Evolutionary conservation across 1,140 invertebrate genomes (phyloP), one percentile per base, ranked within the genome.

Genomic region (Drosophila bipectinata): DNA sequence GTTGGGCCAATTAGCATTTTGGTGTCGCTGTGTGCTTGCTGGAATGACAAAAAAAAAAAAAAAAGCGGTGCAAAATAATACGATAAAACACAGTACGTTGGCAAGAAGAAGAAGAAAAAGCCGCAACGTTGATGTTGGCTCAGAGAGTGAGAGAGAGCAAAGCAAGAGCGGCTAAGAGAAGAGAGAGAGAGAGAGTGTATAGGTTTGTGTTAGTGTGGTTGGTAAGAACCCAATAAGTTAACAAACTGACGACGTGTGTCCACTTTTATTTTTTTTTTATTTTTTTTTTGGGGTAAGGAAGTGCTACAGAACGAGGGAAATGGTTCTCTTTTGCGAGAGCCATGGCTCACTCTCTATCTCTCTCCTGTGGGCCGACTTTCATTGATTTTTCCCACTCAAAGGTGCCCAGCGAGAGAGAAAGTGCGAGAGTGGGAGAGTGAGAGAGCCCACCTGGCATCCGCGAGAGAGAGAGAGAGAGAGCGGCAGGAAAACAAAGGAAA

Each of bases 71-170:
- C 68, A 76, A 83, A 80, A 81, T 80, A 73, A 81, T 49, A 79
- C 34, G 54, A 69, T 77, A 77, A 68, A 64, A 34, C 54, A 34
- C 49, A 44, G 64, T 57, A 80, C 61, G 60, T 64, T 68, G 63
- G 52, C 72, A 83, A 34, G 81, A 83, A 83, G 80, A 83, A 83
- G 80, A 80, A 79, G 80, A 83, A 83, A 76, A 83, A 83, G 80
- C 80, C 80, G 80, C 80, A 83, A 83, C 80, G 80, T 66, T 82
- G 78, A 81, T 72, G 77, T 81, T 80, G 74, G 51, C 57, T 54
- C 53, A 66, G 74, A 63, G 53, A 48, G 58, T 55, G 52, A n/a
- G n/a, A n/a, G n/a, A n/a, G 57, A 1, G 21, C 21, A 21, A 3
- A 21, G 3, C 21, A 21, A 21, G 53, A 12, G 41, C 3, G n/a